phyloP scores from a whole-genome alignment of 2,797 vertebrate species.

The Euphonia xanthogaster region DNA sequence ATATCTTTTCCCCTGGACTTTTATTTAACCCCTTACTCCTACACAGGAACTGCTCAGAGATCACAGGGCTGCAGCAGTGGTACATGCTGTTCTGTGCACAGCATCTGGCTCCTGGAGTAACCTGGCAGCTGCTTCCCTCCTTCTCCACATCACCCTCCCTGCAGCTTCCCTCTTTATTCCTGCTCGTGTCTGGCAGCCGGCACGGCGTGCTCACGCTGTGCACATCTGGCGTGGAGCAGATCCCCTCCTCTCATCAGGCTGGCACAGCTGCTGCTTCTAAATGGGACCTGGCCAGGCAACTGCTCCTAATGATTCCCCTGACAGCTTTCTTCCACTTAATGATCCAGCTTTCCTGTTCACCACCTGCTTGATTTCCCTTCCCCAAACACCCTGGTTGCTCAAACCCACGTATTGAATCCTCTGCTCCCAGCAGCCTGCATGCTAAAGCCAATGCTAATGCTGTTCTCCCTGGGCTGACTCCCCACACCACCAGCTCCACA shows the following conservation, averaged over 20 bases:
- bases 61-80: not conserved
- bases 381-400: not conserved
- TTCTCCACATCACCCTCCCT: not conserved
- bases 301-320: conserved; percentile 48
- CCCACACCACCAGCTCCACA: not conserved
- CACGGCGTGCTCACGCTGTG: not conserved
- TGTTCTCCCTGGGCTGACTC: not conserved
- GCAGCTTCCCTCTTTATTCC: not conserved
- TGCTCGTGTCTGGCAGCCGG: not conserved
- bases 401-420: not conserved
- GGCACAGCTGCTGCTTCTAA: conserved; percentile 49
- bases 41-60: not conserved
- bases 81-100: not conserved
- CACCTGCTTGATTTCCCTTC: conserved; percentile 58
- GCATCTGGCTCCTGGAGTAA: not conserved
- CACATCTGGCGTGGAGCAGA: conserved; percentile 38
- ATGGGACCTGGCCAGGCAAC: conserved; percentile 29
- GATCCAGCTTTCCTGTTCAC: conserved; percentile 22
- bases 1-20: not conserved
- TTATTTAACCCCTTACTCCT: not conserved
- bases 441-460: not conserved
- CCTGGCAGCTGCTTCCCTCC: not conserved
- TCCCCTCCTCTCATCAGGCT: not conserved
- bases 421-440: not conserved
- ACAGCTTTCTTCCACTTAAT: conserved; percentile 29